phyloP scores from a whole-genome alignment of 2,113 vertebrate genomes.

The Vireo altiloquus region DNA sequence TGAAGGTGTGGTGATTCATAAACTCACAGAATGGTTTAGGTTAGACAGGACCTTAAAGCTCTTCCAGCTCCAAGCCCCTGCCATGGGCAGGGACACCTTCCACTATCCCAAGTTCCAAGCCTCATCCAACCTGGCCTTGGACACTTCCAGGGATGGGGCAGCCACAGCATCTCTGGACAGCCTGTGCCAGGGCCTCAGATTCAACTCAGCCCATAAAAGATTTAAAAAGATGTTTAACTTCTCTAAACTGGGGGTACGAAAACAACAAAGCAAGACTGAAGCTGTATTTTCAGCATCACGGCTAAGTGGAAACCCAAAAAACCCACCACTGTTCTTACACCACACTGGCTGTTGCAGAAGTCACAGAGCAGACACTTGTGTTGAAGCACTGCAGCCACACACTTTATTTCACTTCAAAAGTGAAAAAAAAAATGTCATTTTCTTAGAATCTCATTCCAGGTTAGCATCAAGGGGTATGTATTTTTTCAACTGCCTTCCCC shows the following conservation, averaged over 20 bases:
- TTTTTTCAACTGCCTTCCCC: background rate
- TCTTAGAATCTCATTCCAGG: background rate
- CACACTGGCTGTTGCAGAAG: background rate
- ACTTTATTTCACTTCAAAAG: background rate
- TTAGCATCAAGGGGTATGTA: background rate
- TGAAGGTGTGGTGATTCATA: background rate
- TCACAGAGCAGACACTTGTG: fast-evolving
- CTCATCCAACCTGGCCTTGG: too few species aligned
- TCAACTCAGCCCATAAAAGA: background rate
- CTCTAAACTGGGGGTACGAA: background rate
- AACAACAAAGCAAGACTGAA: background rate
- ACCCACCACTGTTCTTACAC: background rate
- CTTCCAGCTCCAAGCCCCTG: background rate
- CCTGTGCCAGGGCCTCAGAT: background rate
- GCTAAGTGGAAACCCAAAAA: background rate
- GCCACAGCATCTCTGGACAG: fast-evolving
- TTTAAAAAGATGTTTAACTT: background rate
- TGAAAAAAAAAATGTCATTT: background rate
- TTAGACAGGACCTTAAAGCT: background rate
- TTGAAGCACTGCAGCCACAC: background rate
- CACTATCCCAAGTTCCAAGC: background rate
- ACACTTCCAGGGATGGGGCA: background rate
- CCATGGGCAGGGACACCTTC: background rate
- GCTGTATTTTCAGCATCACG: background rate
- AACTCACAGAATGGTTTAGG: background rate